Conservation (phyloP, 2,113 vertebrate genomes). For the Spermophilus dauricus region DNA sequence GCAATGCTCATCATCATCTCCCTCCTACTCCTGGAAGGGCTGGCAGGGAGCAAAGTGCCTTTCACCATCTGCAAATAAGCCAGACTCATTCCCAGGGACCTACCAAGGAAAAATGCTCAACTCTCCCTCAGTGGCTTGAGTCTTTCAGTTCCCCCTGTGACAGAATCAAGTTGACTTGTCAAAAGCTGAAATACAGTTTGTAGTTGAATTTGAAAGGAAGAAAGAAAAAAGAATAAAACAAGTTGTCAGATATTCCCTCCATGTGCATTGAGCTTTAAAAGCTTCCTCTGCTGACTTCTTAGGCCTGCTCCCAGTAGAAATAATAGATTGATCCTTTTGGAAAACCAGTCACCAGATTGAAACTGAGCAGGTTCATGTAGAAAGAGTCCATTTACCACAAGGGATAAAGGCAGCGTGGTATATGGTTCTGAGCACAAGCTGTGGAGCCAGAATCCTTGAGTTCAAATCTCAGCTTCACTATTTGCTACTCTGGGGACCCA, state of each 20-base stretch:
- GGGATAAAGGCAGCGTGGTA: not conserved
- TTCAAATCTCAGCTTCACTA: not conserved
- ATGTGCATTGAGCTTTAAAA: not conserved
- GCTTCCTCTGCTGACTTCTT: not conserved
- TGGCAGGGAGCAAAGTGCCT: not conserved
- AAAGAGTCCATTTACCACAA: not conserved
- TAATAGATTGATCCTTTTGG: not conserved
- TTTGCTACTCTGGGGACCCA: not conserved
- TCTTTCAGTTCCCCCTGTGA: not conserved
- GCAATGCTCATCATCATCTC: not conserved
- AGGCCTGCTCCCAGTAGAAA: not conserved
- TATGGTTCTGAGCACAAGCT: not conserved
- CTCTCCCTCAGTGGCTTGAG: not conserved
- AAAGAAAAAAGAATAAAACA: not conserved
- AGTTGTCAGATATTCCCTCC: slow-evolving; percentile 12
- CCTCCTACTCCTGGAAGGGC: not conserved
- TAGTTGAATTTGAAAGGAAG: slow-evolving; percentile 55
- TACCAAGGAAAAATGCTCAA: not conserved
- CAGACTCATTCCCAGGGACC: not conserved
- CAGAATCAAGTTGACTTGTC: slow-evolving; percentile 56
- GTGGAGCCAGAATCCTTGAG: not conserved
- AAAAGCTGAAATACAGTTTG: slow-evolving; percentile 32
- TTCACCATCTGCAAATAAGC: not conserved
- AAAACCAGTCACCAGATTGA: not conserved
- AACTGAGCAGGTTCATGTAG: not conserved